Base-by-base conservation (phyloP, 92 coral and sea anemone genomes). In the Phenganax subtilis region DNA sequence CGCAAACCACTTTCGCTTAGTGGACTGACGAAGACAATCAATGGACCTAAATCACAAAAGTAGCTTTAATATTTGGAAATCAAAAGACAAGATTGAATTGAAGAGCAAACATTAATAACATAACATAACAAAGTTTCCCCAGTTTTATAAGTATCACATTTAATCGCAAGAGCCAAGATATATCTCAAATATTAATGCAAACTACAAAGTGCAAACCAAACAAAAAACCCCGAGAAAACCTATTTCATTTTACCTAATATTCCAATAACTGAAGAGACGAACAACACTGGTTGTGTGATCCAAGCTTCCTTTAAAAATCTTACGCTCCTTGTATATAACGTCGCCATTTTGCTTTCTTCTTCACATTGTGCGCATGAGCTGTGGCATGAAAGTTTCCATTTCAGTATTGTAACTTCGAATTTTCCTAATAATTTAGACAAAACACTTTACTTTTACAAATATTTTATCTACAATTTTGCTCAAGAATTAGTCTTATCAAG, bases 251-350 rank as follows among this genome's bases (percentile, higher is more conserved):
- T 91, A 94, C 98, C 97, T 57, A 93, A 82, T 69, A 90, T 85
- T 86, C 94, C 98, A 85, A 94, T 73, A 3, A 86, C 94, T 74
- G 89, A 84, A 37, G 97, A 91, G 77, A 88, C 89, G 85, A 94
- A 90, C 67, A 94, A 56, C 12, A 94, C 87, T 30, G 98, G 98
- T 76, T 94, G 91, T 85, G 85, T 85, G 51, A 88, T 90, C 98
- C 98, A 94, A 64, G 94, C 97, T 86, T 61, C 62, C 82, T 89
- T 94, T 12, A 94, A 61, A 93, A 96, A 94, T 44, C 71, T 89
- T 14, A 87, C 89, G n/a, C 92, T 78, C 69, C 84, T 88, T 58
- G 47, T 1, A 66, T 66, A 66, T 25, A 66, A 29, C 51, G 72
- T 66, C 47, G 72, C 72, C 72, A 66, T 66, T 12, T 66, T 66